Evolutionary conservation across 2,113 vertebrate species (phyloP).

Genomic region (Elachura formosa): DNA sequence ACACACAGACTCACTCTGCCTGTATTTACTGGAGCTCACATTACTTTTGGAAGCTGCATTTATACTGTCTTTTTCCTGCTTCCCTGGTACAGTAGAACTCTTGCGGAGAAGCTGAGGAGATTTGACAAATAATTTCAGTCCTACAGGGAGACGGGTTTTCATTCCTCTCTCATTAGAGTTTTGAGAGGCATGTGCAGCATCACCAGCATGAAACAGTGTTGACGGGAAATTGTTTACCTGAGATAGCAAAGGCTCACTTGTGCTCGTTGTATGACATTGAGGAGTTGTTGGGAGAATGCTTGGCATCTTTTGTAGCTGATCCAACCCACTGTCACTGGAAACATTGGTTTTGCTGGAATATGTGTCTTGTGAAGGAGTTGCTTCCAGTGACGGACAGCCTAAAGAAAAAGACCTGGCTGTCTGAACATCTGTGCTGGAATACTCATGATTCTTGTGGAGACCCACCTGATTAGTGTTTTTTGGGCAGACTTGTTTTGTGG

Average conservation of each 20-base stretch:
- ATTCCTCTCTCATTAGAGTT: conserved; percentile 71
- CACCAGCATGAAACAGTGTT: conserved; percentile 42
- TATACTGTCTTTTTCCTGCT: conserved; percentile 89
- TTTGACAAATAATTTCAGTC: conserved; percentile 82
- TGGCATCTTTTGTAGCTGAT: conserved; percentile 63
- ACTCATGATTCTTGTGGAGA: conserved; percentile 62
- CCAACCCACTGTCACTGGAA: conserved; percentile 46
- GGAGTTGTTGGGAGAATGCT: conserved; percentile 44
- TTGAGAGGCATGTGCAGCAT: conserved; percentile 11
- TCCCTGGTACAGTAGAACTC: conserved; percentile 79
- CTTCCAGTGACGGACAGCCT: conserved; percentile 60
- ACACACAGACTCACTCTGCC: conserved; percentile 6
- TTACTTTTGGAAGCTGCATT: conserved; percentile 82
- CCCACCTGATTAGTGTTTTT: conserved; percentile 73
- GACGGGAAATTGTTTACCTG: conserved; percentile 60
- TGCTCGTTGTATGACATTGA: conserved; percentile 48
- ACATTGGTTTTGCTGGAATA: conserved; percentile 66
- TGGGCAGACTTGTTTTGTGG: conserved; percentile 68
- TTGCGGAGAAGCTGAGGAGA: conserved; percentile 81
- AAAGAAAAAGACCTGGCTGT: conserved; percentile 66
- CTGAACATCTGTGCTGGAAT: conserved; percentile 62
- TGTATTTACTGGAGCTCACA: conserved; percentile 52
- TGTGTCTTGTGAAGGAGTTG: conserved; percentile 53
- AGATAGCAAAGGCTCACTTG: conserved; percentile 60
- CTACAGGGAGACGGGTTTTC: conserved; percentile 81